A percentile compares a stretch with the other conserved stretches of the same genome.
Evolutionary conservation across 2,888 invertebrate species (phyloP).

Genomic region (Asteroscopus sphinx): DNA sequence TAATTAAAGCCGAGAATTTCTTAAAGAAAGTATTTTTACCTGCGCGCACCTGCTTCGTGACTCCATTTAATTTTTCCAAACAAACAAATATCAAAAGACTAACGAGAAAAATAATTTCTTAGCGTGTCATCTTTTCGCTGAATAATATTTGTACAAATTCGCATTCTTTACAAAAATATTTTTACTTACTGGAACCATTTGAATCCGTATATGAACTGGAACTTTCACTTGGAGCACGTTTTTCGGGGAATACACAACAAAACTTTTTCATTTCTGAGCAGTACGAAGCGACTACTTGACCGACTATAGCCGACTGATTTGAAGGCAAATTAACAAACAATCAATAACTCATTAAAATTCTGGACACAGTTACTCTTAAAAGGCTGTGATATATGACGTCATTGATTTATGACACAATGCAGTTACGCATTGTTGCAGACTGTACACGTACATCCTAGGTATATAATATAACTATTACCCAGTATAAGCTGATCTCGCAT

Average conservation of each 20-base stretch:
- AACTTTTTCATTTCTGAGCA: constrained; percentile 60
- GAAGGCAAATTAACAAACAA: constrained; percentile 67
- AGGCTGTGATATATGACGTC: constrained; percentile 34
- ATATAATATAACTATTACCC: no score
- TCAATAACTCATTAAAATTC: constrained; percentile 65
- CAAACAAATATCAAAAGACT: constrained; percentile 53
- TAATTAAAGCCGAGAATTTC: constrained; percentile 49
- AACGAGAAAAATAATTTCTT: constrained; percentile 54
- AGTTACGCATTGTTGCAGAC: constrained; percentile 17
- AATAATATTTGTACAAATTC: constrained; percentile 30
- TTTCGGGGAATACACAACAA: constrained; percentile 62
- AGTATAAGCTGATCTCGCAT: no score
- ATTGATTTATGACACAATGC: constrained; percentile 18
- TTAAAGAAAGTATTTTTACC: constrained; percentile 35
- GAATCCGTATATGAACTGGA: constrained; percentile 48
- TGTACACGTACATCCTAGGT: no score
- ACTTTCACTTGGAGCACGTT: constrained; percentile 43
- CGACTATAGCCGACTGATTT: constrained; percentile 38
- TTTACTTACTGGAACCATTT: constrained; percentile 61
- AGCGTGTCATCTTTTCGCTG: constrained; percentile 25
- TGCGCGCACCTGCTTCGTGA: constrained; percentile 47
- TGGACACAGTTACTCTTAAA: constrained; percentile 48
- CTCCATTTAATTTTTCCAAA: constrained; percentile 62
- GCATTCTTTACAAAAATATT: constrained; percentile 29
- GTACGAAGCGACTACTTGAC: constrained; percentile 14